Evolutionary conservation across 1,140 invertebrate genomes (phyloP).

Genomic region (Calliopsis andreniformis): DNA sequence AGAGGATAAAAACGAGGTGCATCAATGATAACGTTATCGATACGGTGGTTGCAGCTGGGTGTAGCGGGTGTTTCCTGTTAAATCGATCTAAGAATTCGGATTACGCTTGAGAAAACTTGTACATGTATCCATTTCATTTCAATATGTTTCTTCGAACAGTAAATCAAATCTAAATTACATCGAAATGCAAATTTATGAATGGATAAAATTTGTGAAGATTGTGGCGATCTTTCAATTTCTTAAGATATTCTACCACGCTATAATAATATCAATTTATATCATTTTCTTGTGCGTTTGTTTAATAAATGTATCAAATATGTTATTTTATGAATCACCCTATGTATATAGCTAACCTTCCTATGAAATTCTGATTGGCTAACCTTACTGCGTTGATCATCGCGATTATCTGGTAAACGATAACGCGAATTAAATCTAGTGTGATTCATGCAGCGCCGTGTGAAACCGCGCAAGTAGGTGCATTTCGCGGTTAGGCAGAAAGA

Average conservation of each 20-base stretch:
- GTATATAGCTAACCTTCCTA: background rate
- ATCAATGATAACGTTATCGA: constrained; percentile 65
- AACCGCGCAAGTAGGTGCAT: constrained; percentile 23
- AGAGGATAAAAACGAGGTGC: constrained; percentile 58
- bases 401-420: constrained; percentile 53
- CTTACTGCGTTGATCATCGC: constrained; percentile 8
- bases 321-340: background rate
- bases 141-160: too few relatives aligned
- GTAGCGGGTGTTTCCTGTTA: constrained; percentile 39
- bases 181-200: too few relatives aligned
- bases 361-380: constrained; percentile 25
- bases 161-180: too few relatives aligned
- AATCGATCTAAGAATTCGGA: too few relatives aligned
- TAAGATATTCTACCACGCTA: too few relatives aligned
- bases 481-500: constrained; percentile 17
- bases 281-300: background rate
- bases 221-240: too few relatives aligned
- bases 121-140: too few relatives aligned
- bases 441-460: constrained; percentile 18
- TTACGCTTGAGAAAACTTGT: too few relatives aligned
- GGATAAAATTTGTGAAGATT: background rate
- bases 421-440: constrained; percentile 21
- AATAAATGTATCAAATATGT: background rate
- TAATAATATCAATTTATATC: too few relatives aligned
- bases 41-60: constrained; percentile 37